Evolutionary conservation across 1,140 invertebrate species (phyloP), one percentile per base, ranked within the genome.

Genomic region (Hylaeus volcanicus): DNA sequence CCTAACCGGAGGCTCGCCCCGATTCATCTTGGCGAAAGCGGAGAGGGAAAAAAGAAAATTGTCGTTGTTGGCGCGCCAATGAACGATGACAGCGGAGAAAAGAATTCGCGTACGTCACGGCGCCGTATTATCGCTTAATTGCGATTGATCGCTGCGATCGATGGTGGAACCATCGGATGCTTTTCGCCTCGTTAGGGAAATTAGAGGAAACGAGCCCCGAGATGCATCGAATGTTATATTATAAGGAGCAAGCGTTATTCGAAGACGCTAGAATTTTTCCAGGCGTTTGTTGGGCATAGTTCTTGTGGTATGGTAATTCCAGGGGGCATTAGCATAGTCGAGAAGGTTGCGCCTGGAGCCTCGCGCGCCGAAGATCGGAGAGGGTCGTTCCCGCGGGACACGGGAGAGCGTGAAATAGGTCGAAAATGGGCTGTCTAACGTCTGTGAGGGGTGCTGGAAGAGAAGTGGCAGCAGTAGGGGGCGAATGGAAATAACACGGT

Each of bases 401-500:
- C 43, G 74, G 72, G 64, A 74, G 51, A 64, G 74, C 61, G 72
- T 60, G 69, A 74, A 86, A 75, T 83, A 81, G 76, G 73, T 80
- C 63, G 84, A 83, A 71, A 86, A 86, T 78, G 84, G 75, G 55
- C 72, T 73, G 84, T 82, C 83, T 85, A 82, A 85, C 83, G 79
- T 82, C 71, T 64, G 39, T 39, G 56, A 56, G 11, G 26, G 68
- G 0, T 0, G 26, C 26, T 6, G 15, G 14, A 37, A 26, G 1
- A 5, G 41, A 9, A 4, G 51, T 48, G 26, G 51, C 5, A 48
- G 45, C 26, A 39, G 83, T 63, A 37, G 65, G 66, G 39, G 68
- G 55, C 84, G 74, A 87, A 87, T 85, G 83, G 83, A 80, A 87
- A 87, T 87, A 85, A 87, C 83, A 69, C 79, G 79, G 45, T 75